Percentiles rank a stretch among this genome's conserved stretches.
Conservation (phyloP, 2,113 vertebrate genomes). For the Nicator chloris region DNA sequence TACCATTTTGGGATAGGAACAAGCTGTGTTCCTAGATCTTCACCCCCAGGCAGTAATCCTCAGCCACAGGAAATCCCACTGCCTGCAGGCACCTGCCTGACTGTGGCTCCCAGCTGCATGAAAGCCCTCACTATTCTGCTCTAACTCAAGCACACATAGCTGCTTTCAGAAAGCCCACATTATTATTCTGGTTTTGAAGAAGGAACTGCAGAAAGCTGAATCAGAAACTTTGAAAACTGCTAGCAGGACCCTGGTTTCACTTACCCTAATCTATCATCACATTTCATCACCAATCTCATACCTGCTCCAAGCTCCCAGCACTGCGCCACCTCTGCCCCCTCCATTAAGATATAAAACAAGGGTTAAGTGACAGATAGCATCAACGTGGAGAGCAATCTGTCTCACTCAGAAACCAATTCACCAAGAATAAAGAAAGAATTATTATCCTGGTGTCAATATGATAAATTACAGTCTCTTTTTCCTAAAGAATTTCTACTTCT, state of each 20-base stretch:
- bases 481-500: not conserved
- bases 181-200: slow-evolving; percentile 15
- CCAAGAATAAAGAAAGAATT: slow-evolving; percentile 21
- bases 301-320: not conserved
- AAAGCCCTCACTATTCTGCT: slow-evolving; percentile 8
- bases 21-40: not conserved
- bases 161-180: slow-evolving; percentile 19
- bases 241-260: not conserved
- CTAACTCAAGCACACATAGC: not conserved
- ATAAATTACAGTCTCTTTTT: slow-evolving; percentile 26
- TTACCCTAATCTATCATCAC: slow-evolving; percentile 41
- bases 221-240: slow-evolving; percentile 22
- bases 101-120: not conserved
- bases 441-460: slow-evolving; percentile 48
- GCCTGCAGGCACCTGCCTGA: not conserved
- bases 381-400: slow-evolving; percentile 33
- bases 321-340: not conserved
- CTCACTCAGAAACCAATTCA: slow-evolving; percentile 16
- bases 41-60: not conserved
- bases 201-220: not conserved
- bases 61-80: not conserved
- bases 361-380: slow-evolving; percentile 59
- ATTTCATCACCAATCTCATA: slow-evolving; percentile 30
- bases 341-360: slow-evolving; percentile 28
- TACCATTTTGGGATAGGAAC: not conserved